These are phyloP conservation scores for Acropora tenuis DNA, from an alignment of 64 coral and sea anemone genomes.

Conservation along the genomic window DNA sequence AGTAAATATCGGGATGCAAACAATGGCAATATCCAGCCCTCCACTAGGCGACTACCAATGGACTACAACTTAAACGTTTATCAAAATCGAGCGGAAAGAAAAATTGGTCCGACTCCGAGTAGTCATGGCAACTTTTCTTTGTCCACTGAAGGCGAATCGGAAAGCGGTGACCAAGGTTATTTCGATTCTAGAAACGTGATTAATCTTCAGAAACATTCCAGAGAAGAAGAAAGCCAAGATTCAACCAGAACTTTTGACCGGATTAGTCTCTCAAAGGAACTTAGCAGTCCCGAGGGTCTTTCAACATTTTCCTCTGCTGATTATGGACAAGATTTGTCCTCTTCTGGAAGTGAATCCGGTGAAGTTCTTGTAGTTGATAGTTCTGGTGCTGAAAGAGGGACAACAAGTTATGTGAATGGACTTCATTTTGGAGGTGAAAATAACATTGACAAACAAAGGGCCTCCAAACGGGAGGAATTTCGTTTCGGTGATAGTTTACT, in stretches of 20 bases:
- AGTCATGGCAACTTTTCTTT: neutral
- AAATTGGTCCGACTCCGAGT: neutral
- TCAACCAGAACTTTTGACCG: neutral
- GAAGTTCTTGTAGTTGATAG: neutral
- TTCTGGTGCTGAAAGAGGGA: neutral
- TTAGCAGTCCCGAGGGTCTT: neutral
- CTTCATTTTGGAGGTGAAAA: conserved; percentile 2
- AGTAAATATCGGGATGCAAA: neutral
- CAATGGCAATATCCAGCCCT: neutral
- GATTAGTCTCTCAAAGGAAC: neutral
- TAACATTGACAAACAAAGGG: neutral
- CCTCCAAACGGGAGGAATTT: neutral
- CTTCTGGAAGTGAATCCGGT: neutral
- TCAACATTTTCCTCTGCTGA: neutral
- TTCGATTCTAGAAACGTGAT: neutral
- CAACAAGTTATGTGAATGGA: neutral
- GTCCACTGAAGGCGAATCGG: neutral
- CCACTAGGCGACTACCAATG: neutral
- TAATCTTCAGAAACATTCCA: neutral
- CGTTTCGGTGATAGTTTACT: neutral
- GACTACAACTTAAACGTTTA: neutral
- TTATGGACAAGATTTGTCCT: neutral
- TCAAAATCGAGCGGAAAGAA: neutral
- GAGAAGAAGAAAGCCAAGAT: neutral
- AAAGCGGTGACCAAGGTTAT: neutral